phyloP scores from a whole-genome alignment of 2,888 invertebrate species.

The Metacarcinus magister region DNA sequence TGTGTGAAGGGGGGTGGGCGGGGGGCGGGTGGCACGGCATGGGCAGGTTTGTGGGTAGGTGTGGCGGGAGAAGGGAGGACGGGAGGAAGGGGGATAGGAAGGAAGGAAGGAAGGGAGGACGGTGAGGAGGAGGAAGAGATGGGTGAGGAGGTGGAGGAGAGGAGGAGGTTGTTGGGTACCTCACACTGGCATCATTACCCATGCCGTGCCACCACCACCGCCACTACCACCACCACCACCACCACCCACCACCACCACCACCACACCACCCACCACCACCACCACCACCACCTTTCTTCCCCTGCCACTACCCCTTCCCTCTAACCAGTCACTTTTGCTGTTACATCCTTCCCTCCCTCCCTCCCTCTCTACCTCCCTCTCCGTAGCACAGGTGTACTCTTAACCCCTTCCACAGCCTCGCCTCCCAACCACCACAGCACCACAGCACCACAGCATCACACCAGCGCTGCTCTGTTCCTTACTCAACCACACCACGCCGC shows the following conservation, averaged over 20 bases:
- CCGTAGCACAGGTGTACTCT: background rate
- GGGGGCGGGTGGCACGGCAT: background rate
- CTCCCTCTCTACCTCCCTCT: background rate
- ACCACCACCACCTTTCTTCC: constrained; percentile 16
- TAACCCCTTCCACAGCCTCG: constrained; percentile 19
- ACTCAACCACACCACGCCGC: too few relatives aligned
- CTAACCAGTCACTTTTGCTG: constrained; percentile 39
- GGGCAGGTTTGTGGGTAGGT: background rate
- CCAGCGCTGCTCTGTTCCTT: too few relatives aligned
- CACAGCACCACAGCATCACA: too few relatives aligned
- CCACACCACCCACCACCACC: background rate
- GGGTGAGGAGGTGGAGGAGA: background rate
- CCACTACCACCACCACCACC: background rate
- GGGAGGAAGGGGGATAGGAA: background rate
- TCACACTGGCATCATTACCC: background rate
- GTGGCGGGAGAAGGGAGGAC: background rate
- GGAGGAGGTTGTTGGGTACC: background rate
- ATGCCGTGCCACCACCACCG: background rate
- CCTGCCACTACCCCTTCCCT: background rate
- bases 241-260: background rate
- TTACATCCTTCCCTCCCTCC: background rate
- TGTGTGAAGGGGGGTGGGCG: background rate
- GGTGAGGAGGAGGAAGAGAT: background rate
- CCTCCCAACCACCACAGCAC: background rate
- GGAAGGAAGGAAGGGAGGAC: background rate